A percentile compares a stretch with the other conserved stretches of the same genome.
Conservation (phyloP, 1,140 invertebrate species). For the Oppia nitens region DNA sequence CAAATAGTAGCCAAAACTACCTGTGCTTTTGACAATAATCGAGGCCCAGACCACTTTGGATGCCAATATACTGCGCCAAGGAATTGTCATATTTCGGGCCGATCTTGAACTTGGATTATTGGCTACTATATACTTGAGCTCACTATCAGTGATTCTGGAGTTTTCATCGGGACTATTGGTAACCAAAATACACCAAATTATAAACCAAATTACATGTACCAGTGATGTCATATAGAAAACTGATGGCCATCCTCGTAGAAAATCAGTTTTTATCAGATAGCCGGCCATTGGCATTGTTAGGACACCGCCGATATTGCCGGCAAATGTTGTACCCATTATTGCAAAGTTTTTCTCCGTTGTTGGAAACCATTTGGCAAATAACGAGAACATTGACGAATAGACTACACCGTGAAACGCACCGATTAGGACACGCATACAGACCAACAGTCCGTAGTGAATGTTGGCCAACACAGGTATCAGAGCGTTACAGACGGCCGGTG, state of each 20-base stretch:
- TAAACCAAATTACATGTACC: not conserved
- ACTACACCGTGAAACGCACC: conserved; percentile 5
- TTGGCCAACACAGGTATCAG: conserved; percentile 49
- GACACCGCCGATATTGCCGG: conserved; percentile 28
- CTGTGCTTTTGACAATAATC: not conserved
- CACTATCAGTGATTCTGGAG: not conserved
- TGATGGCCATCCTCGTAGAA: conserved; percentile 27
- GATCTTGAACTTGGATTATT: not conserved
- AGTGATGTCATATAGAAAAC: conserved; percentile 35
- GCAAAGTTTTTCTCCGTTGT: not conserved
- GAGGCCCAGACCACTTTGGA: conserved; percentile 2
- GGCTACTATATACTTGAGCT: not conserved
- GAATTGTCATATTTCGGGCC: not conserved
- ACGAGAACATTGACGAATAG: conserved; percentile 2
- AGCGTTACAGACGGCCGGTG: conserved; percentile 61
- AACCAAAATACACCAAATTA: not conserved
- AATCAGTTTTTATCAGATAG: conserved; percentile 24
- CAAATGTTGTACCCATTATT: conserved; percentile 10
- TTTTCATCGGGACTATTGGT: not conserved
- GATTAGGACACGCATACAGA: conserved; percentile 1
- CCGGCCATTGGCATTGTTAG: conserved; percentile 23
- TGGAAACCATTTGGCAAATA: conserved; percentile 10
- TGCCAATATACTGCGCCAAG: conserved; percentile 7
- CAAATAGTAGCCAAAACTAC: conserved; percentile 6
- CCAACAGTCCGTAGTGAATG: not conserved